Base-by-base conservation (phyloP, 2,113 vertebrate species). In the Alligator sinensis region DNA sequence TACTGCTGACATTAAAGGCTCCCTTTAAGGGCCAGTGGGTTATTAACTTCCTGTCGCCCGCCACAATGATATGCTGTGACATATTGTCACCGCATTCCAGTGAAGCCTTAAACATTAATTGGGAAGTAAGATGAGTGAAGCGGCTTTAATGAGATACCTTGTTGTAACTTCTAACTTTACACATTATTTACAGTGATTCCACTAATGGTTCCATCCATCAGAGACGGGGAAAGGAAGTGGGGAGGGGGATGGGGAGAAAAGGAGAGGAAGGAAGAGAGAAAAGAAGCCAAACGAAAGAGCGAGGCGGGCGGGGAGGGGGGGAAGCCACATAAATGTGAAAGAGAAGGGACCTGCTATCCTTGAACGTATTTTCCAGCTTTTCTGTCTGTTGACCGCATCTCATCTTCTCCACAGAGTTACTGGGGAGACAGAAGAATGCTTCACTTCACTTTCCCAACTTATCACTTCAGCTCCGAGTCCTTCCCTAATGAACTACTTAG, bases 161-260 rank as follows among this genome's bases (percentile, higher is more conserved):
- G 98, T 98, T 98, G 98, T 98, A 98, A 97, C 97, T 98, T 98
- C 96, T 97, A 97, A 98, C 97, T 98, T 96, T 97, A 96, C 96
- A 97, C 96, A 97, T 98, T 98, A 98, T 98, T 98, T 98, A 98
- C 98, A 98, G 97, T 98, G 97, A 98, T 98, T 98, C 97, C 91
- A 91, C 97, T 98, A 98, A 98, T 98, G 97, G 98, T 98, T 97
- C 97, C 97, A 98, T 98, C 98, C 98, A 97, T 98, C 98, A 98
- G 97, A 97, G 90, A 91, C 86, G 96, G 91, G 91, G 88, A 95
- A 60, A 95, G 90, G 74, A 85, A 85, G 0, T 75, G 62, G 15
- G 77, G 64, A 89, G 0, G 60, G 79, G 72, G 80, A 76, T 38
- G 76, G 76, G 57, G 21, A 64, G 92, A 90, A 84, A 75, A 66